Evolutionary conservation across 37 sponge, comb jelly and placozoan species (phyloP).

Genomic region (Agelas oroides): DNA sequence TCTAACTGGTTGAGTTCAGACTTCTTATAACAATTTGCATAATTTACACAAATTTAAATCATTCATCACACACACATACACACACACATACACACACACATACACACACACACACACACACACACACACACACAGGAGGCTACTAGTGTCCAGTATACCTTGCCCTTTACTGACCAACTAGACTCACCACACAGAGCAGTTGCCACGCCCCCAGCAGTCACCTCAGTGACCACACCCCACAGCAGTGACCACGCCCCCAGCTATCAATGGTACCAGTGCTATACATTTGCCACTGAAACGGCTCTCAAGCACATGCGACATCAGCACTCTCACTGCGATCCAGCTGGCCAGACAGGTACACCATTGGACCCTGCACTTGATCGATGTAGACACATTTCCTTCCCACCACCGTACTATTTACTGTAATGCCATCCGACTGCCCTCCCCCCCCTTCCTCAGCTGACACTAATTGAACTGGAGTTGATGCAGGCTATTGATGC

Average conservation of each 20-base stretch:
- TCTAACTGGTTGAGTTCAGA: no score
- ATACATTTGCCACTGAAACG: not conserved
- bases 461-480: conserved; percentile 84
- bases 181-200: not conserved
- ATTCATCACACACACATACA: not conserved
- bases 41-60: no score
- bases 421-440: no score
- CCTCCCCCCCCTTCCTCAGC: conserved; percentile 17
- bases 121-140: not conserved
- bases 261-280: not conserved
- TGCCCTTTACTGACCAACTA: not conserved
- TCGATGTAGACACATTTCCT: no score
- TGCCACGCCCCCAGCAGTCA: no score
- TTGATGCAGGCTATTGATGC: conserved; percentile 61
- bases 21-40: no score
- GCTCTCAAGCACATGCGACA: not conserved
- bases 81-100: not conserved
- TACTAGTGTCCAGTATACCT: not conserved
- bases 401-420: no score
- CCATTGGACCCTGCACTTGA: no score
- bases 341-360: conserved; percentile 55
- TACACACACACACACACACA: not conserved
- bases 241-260: not conserved
- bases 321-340: conserved; percentile 35
- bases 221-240: not conserved